Evolutionary conservation across 1,140 invertebrate species (phyloP).

Genomic region (Bombyx mori): ASM3026992v2 NC_085112.1:5146001-5146500

Average conservation of each 20-base stretch:
- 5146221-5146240: conserved; percentile 1
- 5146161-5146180: neutral
- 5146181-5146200: conserved; percentile 12
- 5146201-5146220: conserved; percentile 8
- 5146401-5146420: conserved; percentile 10
- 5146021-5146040: no score
- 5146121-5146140: neutral
- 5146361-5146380: conserved; percentile 65
- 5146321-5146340: conserved; percentile 68
- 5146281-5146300: conserved; percentile 56
- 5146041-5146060: no score
- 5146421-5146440: conserved; percentile 9
- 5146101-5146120: neutral
- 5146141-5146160: conserved; percentile 2
- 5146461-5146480: no score
- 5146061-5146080: neutral
- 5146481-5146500: neutral
- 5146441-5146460: neutral
- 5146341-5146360: conserved; percentile 71
- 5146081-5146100: conserved; percentile 5
- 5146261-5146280: conserved; percentile 37
- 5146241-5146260: conserved; percentile 19
- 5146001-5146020: no score
- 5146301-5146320: conserved; percentile 66
- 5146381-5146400: conserved; percentile 67